Percentiles rank a stretch among this genome's conserved stretches.
Conservation (phyloP, 2,113 vertebrate species). For the Alexandromys fortis region DNA sequence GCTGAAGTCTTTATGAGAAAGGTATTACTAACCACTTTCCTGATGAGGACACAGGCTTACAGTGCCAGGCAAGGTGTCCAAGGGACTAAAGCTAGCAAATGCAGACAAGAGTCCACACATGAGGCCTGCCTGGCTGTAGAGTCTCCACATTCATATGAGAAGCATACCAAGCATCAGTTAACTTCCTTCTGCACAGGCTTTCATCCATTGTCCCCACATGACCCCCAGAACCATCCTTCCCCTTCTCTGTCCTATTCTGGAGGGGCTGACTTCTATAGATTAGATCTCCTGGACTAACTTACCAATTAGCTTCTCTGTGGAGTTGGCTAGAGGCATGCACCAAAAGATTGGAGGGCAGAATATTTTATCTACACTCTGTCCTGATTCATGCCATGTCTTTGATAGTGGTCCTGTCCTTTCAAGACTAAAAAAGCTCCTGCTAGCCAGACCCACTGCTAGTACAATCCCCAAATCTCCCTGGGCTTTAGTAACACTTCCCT, state of each 20-base stretch:
- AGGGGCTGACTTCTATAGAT: no score
- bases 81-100: background rate
- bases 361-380: background rate
- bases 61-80: constrained; percentile 7
- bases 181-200: background rate
- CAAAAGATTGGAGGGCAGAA: background rate
- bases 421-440: background rate
- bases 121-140: background rate
- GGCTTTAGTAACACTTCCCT: background rate
- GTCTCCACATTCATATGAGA: background rate
- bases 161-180: background rate
- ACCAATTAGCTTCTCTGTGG: background rate
- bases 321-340: background rate
- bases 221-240: background rate
- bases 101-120: background rate
- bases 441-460: background rate
- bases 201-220: background rate
- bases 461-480: background rate
- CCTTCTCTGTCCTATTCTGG: background rate
- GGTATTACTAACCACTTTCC: constrained; percentile 10
- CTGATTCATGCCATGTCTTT: background rate
- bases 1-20: constrained; percentile 33
- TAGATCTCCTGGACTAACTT: background rate
- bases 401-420: background rate
- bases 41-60: background rate